Base-by-base conservation (phyloP, 2,113 vertebrate genomes). In the Aphelocoma coerulescens region DNA sequence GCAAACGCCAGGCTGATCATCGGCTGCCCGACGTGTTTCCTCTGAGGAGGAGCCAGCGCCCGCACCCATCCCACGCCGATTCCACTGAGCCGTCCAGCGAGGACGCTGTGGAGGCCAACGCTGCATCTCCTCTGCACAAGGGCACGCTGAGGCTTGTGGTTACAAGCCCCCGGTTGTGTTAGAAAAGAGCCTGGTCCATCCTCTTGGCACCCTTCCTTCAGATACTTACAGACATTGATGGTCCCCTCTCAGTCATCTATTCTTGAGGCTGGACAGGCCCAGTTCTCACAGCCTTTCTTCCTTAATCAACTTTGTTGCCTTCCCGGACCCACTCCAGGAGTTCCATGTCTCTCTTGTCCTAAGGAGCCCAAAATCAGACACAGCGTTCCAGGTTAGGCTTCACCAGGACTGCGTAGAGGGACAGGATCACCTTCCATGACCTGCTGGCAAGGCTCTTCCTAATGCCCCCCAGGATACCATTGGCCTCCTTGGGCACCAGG, bases 371-470 rank as follows among this genome's bases (percentile, higher is more conserved):
- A 5, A 65, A 28, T 8, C 33, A 59, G 51, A 33, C 59, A 28
- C 6, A 11, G 22, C 22, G 37, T 9, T 27, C 7, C 43, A 43
- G 24, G 0, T 55, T 15, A 0, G 11, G 15, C 9, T 37, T 69
- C 15, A 19, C 5, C 10, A 48, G 22, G 10, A 0, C 18, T 24
- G 39, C 39, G 18, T 4, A 13, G 0, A 61, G 9, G 48, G 24
- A 0, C 7, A 63, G 58, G 41, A 41, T 48, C 48, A 26, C 19
- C 4, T n/a, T 0, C 27, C 39, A 1, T 0, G 0, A 39, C 16
- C 57, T 32, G 2, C 27, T 61, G 33, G 2, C 54, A 52, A 3
- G 44, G 18, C 1, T 7, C 4, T 68, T 61, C 33, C 19, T 8
- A n/a, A 23, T 54, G 39, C 0, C 3, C 28, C 4, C 30, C 16